Conservation (phyloP, 2,888 invertebrate genomes). For the Ephialtes manifestator region DNA sequence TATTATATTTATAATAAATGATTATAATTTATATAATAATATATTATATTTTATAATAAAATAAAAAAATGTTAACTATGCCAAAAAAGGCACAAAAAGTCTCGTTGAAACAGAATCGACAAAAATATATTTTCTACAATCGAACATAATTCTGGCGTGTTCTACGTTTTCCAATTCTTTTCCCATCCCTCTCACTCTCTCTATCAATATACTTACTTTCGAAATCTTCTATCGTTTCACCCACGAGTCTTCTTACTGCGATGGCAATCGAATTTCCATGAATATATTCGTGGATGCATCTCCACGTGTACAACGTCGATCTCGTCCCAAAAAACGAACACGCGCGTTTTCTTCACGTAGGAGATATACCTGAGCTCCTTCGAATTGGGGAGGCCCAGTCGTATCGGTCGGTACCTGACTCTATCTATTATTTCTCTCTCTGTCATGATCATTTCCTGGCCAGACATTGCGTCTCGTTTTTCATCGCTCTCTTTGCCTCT, state of each 20-base stretch:
- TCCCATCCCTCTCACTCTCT: neutral
- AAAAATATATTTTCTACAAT: neutral
- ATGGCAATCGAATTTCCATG: constrained; percentile 54
- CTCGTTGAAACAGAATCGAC: neutral
- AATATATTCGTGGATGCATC: constrained; percentile 50
- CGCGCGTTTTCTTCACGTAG: constrained; percentile 18
- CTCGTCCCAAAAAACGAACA: constrained; percentile 7
- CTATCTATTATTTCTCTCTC: constrained; percentile 37
- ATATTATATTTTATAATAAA: too few species aligned
- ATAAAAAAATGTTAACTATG: neutral
- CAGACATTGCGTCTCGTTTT: constrained; percentile 15
- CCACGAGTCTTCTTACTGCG: neutral
- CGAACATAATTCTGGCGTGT: neutral
- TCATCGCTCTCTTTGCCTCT: constrained; percentile 4
- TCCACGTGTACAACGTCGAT: neutral
- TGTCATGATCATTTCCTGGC: neutral
- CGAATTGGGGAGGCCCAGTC: constrained; percentile 16
- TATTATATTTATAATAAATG: too few species aligned
- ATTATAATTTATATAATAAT: too few species aligned
- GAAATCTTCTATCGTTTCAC: constrained; percentile 5
- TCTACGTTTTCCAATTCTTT: constrained; percentile 10
- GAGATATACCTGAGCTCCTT: constrained; percentile 16
- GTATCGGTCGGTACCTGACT: constrained; percentile 34
- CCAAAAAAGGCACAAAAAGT: neutral
- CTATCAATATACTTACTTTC: neutral